Evolutionary conservation across 2,113 vertebrate genomes (phyloP).

Genomic region (Dasypus novemcinctus): DNA sequence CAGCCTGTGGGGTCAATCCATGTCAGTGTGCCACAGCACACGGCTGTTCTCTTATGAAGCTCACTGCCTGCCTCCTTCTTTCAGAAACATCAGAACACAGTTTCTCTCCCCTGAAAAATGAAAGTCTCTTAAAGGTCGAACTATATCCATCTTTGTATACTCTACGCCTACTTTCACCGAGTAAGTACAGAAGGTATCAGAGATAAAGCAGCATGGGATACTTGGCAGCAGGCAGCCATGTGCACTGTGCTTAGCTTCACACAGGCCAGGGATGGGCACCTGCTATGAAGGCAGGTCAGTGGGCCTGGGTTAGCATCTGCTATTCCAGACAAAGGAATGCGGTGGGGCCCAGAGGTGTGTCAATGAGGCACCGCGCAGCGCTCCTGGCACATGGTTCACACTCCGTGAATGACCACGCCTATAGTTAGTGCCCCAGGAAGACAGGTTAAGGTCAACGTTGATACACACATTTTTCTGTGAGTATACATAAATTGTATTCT

Average conservation of each 20-base stretch:
- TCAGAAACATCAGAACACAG: constrained; percentile 5
- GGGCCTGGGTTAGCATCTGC: neutral
- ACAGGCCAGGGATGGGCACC: neutral
- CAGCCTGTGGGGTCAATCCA: neutral
- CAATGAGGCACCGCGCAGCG: neutral
- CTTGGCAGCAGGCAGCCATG: neutral
- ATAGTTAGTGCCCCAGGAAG: neutral
- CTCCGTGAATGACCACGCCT: neutral
- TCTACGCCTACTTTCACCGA: neutral
- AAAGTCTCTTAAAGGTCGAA: neutral
- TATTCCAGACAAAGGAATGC: neutral
- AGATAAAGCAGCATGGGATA: neutral
- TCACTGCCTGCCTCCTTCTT: neutral
- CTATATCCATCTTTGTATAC: neutral
- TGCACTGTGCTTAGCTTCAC: neutral
- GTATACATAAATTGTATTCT: neutral
- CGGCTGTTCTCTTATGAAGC: neutral
- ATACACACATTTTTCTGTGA: neutral
- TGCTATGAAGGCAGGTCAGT: neutral
- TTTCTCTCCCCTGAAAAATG: neutral
- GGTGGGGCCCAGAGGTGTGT: neutral
- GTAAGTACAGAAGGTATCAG: neutral
- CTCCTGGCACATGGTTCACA: neutral
- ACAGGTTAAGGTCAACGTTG: neutral
- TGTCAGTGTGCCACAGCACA: neutral